Base-by-base conservation (phyloP, 1,140 invertebrate genomes). In the Nebria ingens region DNA sequence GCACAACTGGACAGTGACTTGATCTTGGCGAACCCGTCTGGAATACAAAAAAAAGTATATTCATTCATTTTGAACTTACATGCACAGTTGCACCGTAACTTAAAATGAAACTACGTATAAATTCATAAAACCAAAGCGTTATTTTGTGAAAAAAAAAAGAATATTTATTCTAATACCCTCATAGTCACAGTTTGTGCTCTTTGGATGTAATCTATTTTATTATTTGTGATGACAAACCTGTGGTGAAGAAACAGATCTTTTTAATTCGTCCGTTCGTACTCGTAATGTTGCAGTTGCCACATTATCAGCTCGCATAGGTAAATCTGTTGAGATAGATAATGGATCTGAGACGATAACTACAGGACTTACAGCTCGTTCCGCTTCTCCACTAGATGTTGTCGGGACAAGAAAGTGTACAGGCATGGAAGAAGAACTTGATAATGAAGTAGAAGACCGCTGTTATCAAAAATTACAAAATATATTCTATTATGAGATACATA, bases 1-100 rank as follows among this genome's bases (percentile, higher is more conserved):
- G 76, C 19, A 89, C 79, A 0, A 84, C 84, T 21, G 87, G 88
- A 68, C 87, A 89, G 68, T 91, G 88, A 60, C 80, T 76, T 61
- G 74, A 74, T 59, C 75, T 68, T 54, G 71, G 64, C 51, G 62
- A 60, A 1, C 38, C 53, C 34, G 62, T 62, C 64, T 65, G 49
- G 21, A 63, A 64, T 53, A 59, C 53, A 57, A 58, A 49, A 56
- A 34, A 17, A 11, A 4, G 17, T 45, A 49, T 49, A 49, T 6
- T 9, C 9, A 49, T 15, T 49, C 13, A 49, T 9, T 9, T 34
- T n/a, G n/a, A n/a, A n/a, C n/a, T n/a, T n/a, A n/a, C n/a, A n/a
- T n/a, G n/a, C n/a, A n/a, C n/a, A n/a, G n/a, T n/a, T n/a, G n/a
- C n/a, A n/a, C n/a, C n/a, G n/a, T n/a, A n/a, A n/a, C n/a, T n/a